Conservation (phyloP, 2,797 vertebrate genomes). For the Premnoplex brunnescens region DNA sequence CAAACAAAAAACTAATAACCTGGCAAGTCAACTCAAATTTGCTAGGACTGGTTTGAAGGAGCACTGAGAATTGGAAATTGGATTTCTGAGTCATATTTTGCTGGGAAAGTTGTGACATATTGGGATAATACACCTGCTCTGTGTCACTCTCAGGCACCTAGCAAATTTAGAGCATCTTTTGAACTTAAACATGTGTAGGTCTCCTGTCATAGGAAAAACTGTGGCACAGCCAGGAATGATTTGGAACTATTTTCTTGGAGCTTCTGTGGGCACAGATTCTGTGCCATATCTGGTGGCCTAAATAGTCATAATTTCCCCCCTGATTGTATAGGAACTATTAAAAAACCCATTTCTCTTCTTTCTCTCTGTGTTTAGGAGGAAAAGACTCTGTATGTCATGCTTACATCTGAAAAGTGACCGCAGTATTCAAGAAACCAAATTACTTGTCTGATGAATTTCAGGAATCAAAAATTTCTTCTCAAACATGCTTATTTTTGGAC, state of each 20-base stretch:
- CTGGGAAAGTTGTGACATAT: neutral
- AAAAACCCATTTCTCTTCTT: neutral
- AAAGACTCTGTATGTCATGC: neutral
- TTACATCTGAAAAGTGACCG: neutral
- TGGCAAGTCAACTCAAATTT: neutral
- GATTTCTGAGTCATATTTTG: neutral
- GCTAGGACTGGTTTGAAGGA: neutral
- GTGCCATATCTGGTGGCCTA: neutral
- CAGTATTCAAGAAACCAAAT: neutral
- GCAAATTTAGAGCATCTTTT: neutral
- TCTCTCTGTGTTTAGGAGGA: neutral
- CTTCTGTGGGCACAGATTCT: neutral
- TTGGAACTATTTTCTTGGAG: neutral
- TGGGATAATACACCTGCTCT: neutral
- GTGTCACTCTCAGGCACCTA: neutral
- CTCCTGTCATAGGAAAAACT: neutral
- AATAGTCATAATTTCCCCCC: neutral
- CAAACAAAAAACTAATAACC: neutral
- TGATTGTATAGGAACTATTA: neutral
- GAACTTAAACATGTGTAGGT: neutral
- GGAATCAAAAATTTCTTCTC: neutral
- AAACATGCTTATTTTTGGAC: neutral
- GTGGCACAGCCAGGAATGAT: neutral
- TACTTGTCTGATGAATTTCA: neutral
- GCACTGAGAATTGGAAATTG: neutral